Base-by-base conservation (phyloP, 2,113 vertebrate species). In the Taxidea taxus region DNA sequence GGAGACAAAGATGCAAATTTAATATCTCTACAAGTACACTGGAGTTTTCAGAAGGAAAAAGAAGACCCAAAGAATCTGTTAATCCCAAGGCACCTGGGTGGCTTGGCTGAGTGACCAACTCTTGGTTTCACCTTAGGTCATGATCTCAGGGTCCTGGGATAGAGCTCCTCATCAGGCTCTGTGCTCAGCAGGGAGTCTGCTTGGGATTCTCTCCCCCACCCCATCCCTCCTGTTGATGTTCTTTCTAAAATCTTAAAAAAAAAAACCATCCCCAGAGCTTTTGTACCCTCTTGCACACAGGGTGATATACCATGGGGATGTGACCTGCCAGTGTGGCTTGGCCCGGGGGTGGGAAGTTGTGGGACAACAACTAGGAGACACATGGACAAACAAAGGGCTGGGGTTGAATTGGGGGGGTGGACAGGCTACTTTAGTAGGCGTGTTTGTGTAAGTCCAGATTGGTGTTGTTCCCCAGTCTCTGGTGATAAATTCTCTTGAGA, bases 351-450 rank as follows among this genome's bases (percentile, higher is more conserved):
- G 1, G 25, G 23, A 31, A 39, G 23, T 7, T 23, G 2, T 3
- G 56, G 81, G 25, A 8, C 25, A 23, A 7, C 2, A 27, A 62
- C 34, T 0, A 2, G 66, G 54, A 15, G 29, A 14, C 0, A 2
- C 1, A 37, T 2, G 16, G 39, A 25, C 37, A 44, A 37, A 47
- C 7, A 12, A 29, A 56, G 4, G 20, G 42, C 66, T 15, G 23
- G 60, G 54, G 7, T 6, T 20, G 54, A 6, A 18, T 20, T 20
- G 54, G 21, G 18, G 51, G 66, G 23, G 49, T 42, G 7, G 14
- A 4, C 23, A 34, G 16, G 23, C 6, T 25, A 3, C 1, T 29
- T 39, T 10, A 16, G 39, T 25, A 16, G 82, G n/a, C 3, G 34
- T 44, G 25, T 31, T 18, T 39, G 11, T 74, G 6, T 1, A 0